Evolutionary conservation across 2,888 invertebrate genomes (phyloP), one percentile per base, ranked within the genome.

Genomic region (Apotomis capreana): DNA sequence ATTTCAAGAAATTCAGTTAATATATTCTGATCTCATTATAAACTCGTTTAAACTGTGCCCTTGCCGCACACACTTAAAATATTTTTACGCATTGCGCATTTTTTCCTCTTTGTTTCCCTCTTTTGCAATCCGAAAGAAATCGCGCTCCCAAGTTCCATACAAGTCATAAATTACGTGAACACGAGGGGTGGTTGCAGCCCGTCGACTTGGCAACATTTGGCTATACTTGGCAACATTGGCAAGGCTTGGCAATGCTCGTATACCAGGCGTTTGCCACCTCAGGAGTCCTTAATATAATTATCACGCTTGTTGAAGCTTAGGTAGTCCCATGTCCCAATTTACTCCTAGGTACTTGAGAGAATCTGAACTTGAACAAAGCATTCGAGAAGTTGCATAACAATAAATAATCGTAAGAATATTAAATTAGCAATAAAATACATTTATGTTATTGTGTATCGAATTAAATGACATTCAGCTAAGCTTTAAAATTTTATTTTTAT

Each of bases 71-170:
- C 54, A 64, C 26, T 64, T 44, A 6, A 46, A 65, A 54, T 64
- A 64, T 64, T 65, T 57, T 57, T 65, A 57, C 65, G 65, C 65
- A 65, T 57, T 65, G 65, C 65, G 65, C 65, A 65, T 65, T 65
- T 57, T 26, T 65, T 55, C 46, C 46, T 46, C 57, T 57, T 65
- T 65, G 65, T 65, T 65, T 57, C 44, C 65, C 46, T 65, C 65
- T 65, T 65, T 65, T 57, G 64, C 54, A 46, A 57, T 26, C 65
- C 36, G 26, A 46, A 64, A 65, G 65, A 55, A 65, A 65, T 65
- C 65, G 65, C 12, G 46, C 55, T 65, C 10, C 37, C 37, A 65
- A 65, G 44, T 65, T 65, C 57, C 55, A 61, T 54, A 44, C 55
- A 57, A 57, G 59, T 13, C 37, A 71, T 71, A 71, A 71, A 71